These are phyloP conservation scores for Plagodis pulveraria DNA, from an alignment of 2,888 invertebrate genomes.

Conservation along the genomic window DNA sequence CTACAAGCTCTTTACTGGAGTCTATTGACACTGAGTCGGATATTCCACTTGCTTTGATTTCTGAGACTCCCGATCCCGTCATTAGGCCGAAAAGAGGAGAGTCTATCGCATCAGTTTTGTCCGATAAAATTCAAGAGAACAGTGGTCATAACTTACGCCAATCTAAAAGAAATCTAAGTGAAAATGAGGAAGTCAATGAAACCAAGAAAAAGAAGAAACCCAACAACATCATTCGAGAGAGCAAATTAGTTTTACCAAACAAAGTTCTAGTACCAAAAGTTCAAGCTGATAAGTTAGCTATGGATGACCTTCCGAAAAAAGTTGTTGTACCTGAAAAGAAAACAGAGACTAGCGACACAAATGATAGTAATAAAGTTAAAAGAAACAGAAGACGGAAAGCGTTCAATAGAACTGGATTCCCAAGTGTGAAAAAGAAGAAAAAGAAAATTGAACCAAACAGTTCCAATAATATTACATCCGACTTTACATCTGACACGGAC, in stretches of 20 bases:
- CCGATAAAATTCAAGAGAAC: constrained; percentile 79
- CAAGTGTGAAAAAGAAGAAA: constrained; percentile 92
- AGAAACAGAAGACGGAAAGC: constrained; percentile 89
- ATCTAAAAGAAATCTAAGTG: constrained; percentile 71
- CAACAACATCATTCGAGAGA: constrained; percentile 74
- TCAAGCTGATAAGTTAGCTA: constrained; percentile 66
- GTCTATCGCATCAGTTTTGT: constrained; percentile 77
- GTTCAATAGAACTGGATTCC: constrained; percentile 95
- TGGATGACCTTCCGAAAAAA: constrained; percentile 62
- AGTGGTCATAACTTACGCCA: constrained; percentile 78
- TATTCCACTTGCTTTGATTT: constrained; percentile 71
- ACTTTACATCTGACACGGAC: constrained; percentile 74
- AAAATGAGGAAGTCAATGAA: constrained; percentile 68
- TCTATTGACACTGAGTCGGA: constrained; percentile 75
- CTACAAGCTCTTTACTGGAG: constrained; percentile 54
- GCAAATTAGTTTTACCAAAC: constrained; percentile 74
- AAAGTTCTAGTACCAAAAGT: constrained; percentile 72
- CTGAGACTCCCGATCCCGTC: constrained; percentile 70
- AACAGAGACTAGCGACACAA: constrained; percentile 52
- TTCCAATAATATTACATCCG: constrained; percentile 56
- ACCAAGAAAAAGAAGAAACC: constrained; percentile 76
- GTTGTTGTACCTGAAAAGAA: constrained; percentile 56
- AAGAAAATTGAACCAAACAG: constrained; percentile 82
- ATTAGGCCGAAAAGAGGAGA: constrained; percentile 76
- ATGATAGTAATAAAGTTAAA: constrained; percentile 62